phyloP scores from a whole-genome alignment of 2,113 vertebrate genomes.

The Hippocampus comes region DNA sequence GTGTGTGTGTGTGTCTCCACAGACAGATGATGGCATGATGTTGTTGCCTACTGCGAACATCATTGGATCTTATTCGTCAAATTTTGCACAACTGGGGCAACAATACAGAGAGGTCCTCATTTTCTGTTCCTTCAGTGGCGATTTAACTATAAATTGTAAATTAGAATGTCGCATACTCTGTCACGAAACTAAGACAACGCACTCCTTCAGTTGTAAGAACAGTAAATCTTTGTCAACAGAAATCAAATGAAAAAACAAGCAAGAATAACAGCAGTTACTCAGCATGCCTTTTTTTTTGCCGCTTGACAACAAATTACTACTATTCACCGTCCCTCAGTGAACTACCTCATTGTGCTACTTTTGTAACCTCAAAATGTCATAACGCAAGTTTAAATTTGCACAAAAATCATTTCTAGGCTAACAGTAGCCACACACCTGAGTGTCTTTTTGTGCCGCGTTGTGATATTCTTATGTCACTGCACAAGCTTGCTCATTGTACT shows the following conservation, averaged over 20 bases:
- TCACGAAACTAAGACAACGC: too few species aligned
- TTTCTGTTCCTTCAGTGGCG: too few species aligned
- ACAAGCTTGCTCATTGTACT: not conserved
- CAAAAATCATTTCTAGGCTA: not conserved
- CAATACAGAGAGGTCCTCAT: too few species aligned
- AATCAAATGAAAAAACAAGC: too few species aligned
- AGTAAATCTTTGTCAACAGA: too few species aligned
- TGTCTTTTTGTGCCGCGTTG: not conserved
- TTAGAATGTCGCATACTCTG: too few species aligned
- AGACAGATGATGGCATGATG: not conserved
- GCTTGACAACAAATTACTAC: too few species aligned
- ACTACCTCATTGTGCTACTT: not conserved
- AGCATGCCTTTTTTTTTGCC: too few species aligned
- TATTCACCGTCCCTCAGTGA: not conserved
- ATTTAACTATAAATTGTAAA: too few species aligned
- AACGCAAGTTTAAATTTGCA: not conserved
- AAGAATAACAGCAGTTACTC: not conserved
- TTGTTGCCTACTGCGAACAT: not conserved
- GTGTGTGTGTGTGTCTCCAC: not conserved
- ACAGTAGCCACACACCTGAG: not conserved
- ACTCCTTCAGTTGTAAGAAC: too few species aligned
- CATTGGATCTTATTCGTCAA: not conserved
- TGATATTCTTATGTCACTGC: not conserved
- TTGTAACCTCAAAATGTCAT: not conserved
- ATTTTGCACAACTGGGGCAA: not conserved